phyloP scores from a whole-genome alignment of 2,888 invertebrate species.

The Drosophila birchii region DNA sequence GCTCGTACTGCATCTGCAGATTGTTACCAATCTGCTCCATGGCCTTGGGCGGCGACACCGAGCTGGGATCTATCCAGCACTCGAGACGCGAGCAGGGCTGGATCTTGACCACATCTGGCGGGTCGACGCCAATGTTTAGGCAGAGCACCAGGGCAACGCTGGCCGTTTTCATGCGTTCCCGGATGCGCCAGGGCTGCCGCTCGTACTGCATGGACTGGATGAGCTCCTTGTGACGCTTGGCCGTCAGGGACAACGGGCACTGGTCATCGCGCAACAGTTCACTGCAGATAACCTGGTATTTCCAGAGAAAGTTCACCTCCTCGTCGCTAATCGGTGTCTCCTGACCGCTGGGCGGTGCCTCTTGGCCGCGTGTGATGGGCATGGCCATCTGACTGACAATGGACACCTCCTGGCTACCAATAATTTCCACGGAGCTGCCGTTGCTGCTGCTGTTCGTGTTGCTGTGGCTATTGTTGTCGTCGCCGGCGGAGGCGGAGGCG shows the following conservation, averaged over 20 bases:
- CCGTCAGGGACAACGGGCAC: conserved; percentile 36
- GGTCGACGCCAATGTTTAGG: conserved; percentile 99
- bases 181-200: conserved; percentile 95
- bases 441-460: conserved; percentile 34
- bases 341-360: conserved; percentile 6
- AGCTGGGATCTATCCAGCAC: conserved; percentile 98
- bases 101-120: conserved; percentile 98
- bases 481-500: background rate
- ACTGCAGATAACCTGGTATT: background rate
- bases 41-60: conserved; percentile 95
- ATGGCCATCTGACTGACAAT: conserved; percentile 2
- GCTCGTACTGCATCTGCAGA: conserved; percentile 98
- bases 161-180: conserved; percentile 99
- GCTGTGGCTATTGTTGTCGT: conserved; percentile 25
- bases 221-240: conserved; percentile 88
- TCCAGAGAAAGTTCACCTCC: conserved; percentile 1
- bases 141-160: conserved; percentile 99
- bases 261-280: conserved; percentile 20
- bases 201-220: conserved; percentile 89
- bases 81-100: conserved; percentile 97
- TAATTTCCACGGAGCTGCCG: conserved; percentile 29
- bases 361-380: background rate
- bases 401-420: conserved; percentile 10
- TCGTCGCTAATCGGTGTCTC: conserved; percentile 3
- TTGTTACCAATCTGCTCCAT: conserved; percentile 95